phyloP scores from a whole-genome alignment of 2,888 invertebrate species.

The Oligia latruncula region DNA sequence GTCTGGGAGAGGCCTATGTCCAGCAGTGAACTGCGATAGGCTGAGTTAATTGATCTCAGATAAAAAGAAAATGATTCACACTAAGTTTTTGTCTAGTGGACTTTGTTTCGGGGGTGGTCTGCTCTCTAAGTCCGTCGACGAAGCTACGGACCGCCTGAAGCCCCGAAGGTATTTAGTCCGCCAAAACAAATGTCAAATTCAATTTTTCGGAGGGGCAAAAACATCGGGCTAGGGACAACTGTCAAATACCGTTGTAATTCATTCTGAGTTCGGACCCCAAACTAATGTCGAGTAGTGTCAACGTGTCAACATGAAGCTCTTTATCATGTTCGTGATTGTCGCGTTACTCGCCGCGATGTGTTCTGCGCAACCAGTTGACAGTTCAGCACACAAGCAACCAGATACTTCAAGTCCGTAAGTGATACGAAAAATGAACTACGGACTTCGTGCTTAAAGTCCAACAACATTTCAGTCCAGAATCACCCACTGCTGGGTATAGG shows the following conservation, averaged over 20 bases:
- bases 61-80: background rate
- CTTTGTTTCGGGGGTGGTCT: fast-evolving
- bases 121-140: background rate
- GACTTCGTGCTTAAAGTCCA: background rate
- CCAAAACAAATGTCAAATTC: background rate
- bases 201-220: background rate
- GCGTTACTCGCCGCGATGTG: background rate
- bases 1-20: too few species aligned
- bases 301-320: conserved; percentile 22
- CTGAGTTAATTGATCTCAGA: background rate
- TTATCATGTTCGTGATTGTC: background rate
- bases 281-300: background rate
- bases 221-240: background rate
- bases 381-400: background rate
- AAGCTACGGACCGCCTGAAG: background rate
- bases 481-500: too few species aligned
- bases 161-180: background rate
- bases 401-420: background rate
- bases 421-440: background rate
- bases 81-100: background rate
- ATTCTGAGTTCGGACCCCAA: background rate
- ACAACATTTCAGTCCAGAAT: too few species aligned
- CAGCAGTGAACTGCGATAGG: background rate
- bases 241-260: background rate
- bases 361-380: background rate